A percentile compares a stretch with the other conserved stretches of the same genome.
These are phyloP conservation scores for Xestoiulus laeticollis DNA, from an alignment of 2,888 invertebrate genomes.

Conservation along the genomic window DNA sequence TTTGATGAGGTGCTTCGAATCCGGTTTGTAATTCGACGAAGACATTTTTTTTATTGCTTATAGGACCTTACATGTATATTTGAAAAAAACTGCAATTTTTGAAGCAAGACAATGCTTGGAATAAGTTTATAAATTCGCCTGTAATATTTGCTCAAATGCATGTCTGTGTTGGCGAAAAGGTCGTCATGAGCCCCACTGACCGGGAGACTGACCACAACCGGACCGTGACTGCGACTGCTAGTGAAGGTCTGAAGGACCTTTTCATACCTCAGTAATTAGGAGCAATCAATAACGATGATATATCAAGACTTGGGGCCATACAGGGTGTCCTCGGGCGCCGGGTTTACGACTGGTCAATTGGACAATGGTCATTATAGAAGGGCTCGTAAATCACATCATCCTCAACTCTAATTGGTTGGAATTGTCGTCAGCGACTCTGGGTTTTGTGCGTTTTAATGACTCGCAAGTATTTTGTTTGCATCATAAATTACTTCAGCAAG, in stretches of 20 bases:
- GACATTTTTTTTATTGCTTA: neutral
- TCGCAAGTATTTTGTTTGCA: neutral
- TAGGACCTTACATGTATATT: neutral
- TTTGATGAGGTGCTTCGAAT: neutral
- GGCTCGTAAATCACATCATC: neutral
- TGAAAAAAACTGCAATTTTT: no score
- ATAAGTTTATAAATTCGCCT: neutral
- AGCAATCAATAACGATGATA: neutral
- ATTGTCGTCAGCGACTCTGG: neutral
- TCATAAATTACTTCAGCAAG: neutral
- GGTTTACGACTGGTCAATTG: neutral
- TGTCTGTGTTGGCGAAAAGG: neutral
- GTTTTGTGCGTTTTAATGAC: neutral
- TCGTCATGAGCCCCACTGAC: neutral
- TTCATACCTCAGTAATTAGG: neutral
- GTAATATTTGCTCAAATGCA: neutral
- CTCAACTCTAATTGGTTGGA: neutral
- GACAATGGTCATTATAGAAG: neutral
- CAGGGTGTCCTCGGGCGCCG: neutral
- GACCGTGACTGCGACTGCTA: neutral
- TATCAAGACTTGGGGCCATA: neutral
- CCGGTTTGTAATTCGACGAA: neutral
- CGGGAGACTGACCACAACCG: neutral
- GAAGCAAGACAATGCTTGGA: neutral
- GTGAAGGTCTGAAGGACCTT: conserved; percentile 1